These are phyloP conservation scores for Polyommatus icarus DNA, from an alignment of 2,888 invertebrate species.

Conservation along the genomic window DNA sequence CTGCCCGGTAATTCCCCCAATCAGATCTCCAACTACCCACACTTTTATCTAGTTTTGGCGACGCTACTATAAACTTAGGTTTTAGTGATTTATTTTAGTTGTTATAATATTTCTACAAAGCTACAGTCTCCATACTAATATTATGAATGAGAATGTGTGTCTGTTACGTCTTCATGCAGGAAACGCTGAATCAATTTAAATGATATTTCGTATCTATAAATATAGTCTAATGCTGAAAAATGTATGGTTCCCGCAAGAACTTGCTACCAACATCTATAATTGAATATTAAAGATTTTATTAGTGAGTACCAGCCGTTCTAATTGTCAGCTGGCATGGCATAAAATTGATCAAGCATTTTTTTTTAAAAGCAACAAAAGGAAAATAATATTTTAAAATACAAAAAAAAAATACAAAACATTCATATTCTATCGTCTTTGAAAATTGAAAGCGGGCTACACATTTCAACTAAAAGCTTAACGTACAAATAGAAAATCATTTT, in stretches of 20 bases:
- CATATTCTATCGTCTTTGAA: not conserved
- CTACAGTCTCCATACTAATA: not conserved
- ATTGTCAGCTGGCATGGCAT: too few relatives aligned
- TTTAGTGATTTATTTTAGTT: slow-evolving; percentile 31
- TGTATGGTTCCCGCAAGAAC: not conserved
- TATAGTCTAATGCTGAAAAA: not conserved
- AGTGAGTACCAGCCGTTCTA: too few relatives aligned
- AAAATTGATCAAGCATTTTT: too few relatives aligned
- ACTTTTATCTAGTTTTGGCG: slow-evolving; percentile 45
- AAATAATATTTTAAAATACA: not conserved
- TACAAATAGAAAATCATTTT: slow-evolving; percentile 5
- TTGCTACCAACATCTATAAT: not conserved
- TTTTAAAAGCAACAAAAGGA: too few relatives aligned
- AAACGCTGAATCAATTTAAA: too few relatives aligned
- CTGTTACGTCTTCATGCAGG: too few relatives aligned
- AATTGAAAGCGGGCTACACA: not conserved
- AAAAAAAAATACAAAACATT: not conserved
- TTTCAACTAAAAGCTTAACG: not conserved
- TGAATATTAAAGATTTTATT: too few relatives aligned
- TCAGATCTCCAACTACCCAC: slow-evolving; percentile 47
- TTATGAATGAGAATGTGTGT: not conserved
- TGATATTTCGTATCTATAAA: too few relatives aligned
- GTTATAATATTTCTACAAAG: not conserved
- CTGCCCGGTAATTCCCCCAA: slow-evolving; percentile 49
- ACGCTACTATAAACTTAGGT: slow-evolving; percentile 31